Conservation (phyloP, 2,797 vertebrate genomes). For the Potorous gilbertii region DNA sequence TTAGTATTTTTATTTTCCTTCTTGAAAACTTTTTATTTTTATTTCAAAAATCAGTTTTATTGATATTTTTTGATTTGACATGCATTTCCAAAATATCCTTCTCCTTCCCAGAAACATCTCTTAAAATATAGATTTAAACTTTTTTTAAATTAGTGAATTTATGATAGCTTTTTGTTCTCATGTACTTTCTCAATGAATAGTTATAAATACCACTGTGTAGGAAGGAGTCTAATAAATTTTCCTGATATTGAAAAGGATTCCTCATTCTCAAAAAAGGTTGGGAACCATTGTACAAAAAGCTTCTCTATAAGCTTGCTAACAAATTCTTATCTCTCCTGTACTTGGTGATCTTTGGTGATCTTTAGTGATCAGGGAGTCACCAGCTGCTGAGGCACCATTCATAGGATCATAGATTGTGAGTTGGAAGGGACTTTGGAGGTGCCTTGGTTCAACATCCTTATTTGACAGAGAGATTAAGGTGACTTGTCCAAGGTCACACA, state of each 20-base stretch:
- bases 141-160: not conserved
- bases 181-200: not conserved
- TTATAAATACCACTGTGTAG: not conserved
- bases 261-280: not conserved
- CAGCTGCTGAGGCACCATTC: not conserved
- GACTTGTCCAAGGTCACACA: not conserved
- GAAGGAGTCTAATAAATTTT: not conserved
- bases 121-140: not conserved
- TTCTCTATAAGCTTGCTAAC: not conserved
- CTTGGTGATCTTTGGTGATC: not conserved
- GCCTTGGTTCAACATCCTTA: rapidly evolving
- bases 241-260: not conserved
- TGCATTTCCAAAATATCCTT: not conserved
- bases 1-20: not conserved
- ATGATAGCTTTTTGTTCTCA: not conserved
- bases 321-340: not conserved
- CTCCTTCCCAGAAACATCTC: not conserved
- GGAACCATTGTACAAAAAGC: not conserved
- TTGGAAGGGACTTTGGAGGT: not conserved
- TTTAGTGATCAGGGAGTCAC: not conserved
- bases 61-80: not conserved
- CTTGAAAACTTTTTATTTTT: not conserved
- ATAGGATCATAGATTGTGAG: not conserved
- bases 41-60: not conserved
- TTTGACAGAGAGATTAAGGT: not conserved